Evolutionary conservation across 2,797 vertebrate genomes (phyloP), one percentile per base, ranked within the genome.

Genomic region (Podargus strigoides): DNA sequence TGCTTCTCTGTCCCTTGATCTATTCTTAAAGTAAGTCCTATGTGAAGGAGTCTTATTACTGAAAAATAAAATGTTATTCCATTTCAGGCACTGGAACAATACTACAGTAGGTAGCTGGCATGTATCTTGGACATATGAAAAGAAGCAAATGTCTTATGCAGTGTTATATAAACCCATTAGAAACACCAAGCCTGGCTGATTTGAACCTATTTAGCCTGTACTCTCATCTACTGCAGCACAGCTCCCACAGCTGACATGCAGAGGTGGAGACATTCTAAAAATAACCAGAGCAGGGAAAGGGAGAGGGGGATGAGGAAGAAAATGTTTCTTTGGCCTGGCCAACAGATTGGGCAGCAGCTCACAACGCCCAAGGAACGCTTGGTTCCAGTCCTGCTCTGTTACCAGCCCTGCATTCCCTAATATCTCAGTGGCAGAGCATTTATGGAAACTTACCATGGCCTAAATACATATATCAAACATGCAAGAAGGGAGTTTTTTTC

Each of bases 251-350:
- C 36, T 1, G 9, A 81, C 59, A 62, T 7, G 59, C 50, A 86
- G 79, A 91, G 66, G 53, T 77, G n/a, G 44, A 73, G 67, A 72
- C 50, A 77, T n/a, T 81, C 92, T 88, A 97, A 95, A 95, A 96
- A 93, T 90, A 96, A 59, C 55, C 69, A 63, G 21, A 4, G 47
- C 68, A 79, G 52, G 32, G 53, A 89, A 67, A 82, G 32, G 49
- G 41, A 64, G 15, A 81, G 66, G 66, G 23, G n/a, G 59, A 85
- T 19, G 62, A 77, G 46, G 63, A 63, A n/a, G 44, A 72, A 75
- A 89, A 78, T 7, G 20, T 34, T 92, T 79, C 47, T 77, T 37
- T 39, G 34, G 60, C 47, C 46, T 69, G 58, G 50, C n/a, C 0
- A 12, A 60, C 17, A 47, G 58, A 62, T 20, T 8, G 26, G 53